Evolutionary conservation across 2,888 invertebrate genomes (phyloP), one percentile per base, ranked within the genome.

Genomic region (Platypus cylindrus): DNA sequence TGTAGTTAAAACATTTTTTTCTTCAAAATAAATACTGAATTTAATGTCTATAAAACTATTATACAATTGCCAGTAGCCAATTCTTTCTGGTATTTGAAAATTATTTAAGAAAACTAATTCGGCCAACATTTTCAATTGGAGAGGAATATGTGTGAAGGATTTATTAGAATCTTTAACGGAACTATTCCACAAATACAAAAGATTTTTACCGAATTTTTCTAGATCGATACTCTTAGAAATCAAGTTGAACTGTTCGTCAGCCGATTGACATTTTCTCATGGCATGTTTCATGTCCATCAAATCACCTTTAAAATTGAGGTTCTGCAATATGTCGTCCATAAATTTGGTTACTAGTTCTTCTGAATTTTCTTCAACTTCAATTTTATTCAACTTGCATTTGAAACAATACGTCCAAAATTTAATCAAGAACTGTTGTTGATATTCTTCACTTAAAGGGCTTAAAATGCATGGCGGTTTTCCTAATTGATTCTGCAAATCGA

Each of bases 71-170:
- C 20, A 18, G 4, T 36, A 11, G 17, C 30, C 13, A 13, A 40
- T 20, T 13, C 34, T 27, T 23, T 31, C 30, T 5, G 9, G 13
- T 13, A 37, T 12, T 22, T 28, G 2, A 7, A 14, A 14, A n/a
- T 34, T 36, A 11, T 33, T 18, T 5, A 23, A 14, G 7, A 30
- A 29, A 7, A 33, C 15, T 7, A 40, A 11, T 30, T 40, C 40
- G 3, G 26, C 24, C 17, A 37, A n/a, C 40, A 40, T 40, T 16
- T 32, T 33, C 20, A 40, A 27, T 22, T 36, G 36, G 8, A 36
- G 24, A 2, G 40, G 36, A 11, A 34, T 30, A 17, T 31, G 17
- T 13, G 16, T 36, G 15, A 40, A 40, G n/a, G n/a, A n/a, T n/a
- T n/a, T n/a, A n/a, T n/a, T n/a, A n/a, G n/a, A n/a, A 9, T 30